A percentile compares a stretch with the other conserved stretches of the same genome.
phyloP scores from a whole-genome alignment of 2,888 invertebrate genomes.

The Podabrus alpinus region DNA sequence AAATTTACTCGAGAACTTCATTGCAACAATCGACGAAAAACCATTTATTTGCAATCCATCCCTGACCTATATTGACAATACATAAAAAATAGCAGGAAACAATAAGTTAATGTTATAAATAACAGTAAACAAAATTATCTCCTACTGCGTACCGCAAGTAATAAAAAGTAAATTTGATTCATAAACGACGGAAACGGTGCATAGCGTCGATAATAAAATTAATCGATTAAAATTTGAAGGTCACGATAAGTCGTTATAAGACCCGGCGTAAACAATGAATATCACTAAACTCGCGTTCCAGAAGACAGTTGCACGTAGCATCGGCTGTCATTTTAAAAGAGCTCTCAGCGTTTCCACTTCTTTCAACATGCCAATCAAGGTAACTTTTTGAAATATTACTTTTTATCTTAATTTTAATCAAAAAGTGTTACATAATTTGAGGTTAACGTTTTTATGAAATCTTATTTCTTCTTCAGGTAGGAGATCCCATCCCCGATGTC shows the following conservation, averaged over 20 bases:
- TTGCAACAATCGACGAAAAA: too few species aligned
- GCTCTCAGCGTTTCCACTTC: not conserved
- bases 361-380: constrained; percentile 16
- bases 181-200: not conserved
- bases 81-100: not conserved
- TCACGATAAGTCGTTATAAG: not conserved
- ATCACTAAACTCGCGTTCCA: not conserved
- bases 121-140: not conserved
- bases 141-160: not conserved
- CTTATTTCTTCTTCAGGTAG: constrained; percentile 72
- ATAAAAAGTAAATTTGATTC: not conserved
- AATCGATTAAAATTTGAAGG: not conserved
- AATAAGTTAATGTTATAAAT: not conserved
- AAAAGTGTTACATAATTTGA: not conserved
- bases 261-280: not conserved
- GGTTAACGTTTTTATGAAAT: constrained; percentile 2
- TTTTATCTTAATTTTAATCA: not conserved
- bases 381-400: not conserved
- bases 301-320: not conserved
- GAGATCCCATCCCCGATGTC: constrained; percentile 77
- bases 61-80: too few species aligned
- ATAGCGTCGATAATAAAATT: not conserved
- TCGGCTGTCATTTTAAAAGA: not conserved
- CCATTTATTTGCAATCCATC: too few species aligned
- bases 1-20: too few species aligned